Evolutionary conservation across 2,113 vertebrate species (phyloP), one percentile per base, ranked within the genome.

Genomic region (Amphiprion ocellaris): DNA sequence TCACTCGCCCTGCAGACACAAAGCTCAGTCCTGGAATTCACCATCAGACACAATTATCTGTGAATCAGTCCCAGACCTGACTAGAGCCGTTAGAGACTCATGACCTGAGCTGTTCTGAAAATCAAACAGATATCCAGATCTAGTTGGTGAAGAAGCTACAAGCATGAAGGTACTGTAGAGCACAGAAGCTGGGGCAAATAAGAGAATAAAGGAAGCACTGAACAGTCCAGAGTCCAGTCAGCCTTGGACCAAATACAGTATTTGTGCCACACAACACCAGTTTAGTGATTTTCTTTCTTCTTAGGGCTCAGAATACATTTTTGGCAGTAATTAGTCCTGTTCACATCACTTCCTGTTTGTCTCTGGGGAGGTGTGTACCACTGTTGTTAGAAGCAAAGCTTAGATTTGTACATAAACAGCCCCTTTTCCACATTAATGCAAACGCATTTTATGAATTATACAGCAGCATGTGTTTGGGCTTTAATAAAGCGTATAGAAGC

Each of bases 301-400:
- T 41, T 12, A 24, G 2, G 67, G 62, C 49, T 50, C 54, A 37
- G 4, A 4, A 8, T n/a, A 65, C 33, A 26, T 56, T 15, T 28
- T 3, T 47, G 24, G 46, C 65, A 49, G 68, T 69, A 67, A 84
- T 86, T 77, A 83, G 56, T 77, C 74, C 28, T 46, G 41, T 69
- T 81, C 46, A 71, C 26, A 60, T 81, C 67, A 46, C 60, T 70
- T 69, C 54, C 54, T 23, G 37, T 68, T 74, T 56, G 70, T 77
- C 61, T 77, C 64, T n/a, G 4, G 50, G 16, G 68, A 66, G 39
- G 68, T 12, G 41, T 46, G 5, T 4, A 21, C 5, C 47, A 49
- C 26, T 63, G 70, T 52, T 44, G 39, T 56, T 28, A 19, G 46
- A 62, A 46, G 68, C 73, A 74, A 71, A 59, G 54, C 67, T 68